Base-by-base conservation (phyloP, 2,888 invertebrate species). In the Eupsilia transversa region DNA sequence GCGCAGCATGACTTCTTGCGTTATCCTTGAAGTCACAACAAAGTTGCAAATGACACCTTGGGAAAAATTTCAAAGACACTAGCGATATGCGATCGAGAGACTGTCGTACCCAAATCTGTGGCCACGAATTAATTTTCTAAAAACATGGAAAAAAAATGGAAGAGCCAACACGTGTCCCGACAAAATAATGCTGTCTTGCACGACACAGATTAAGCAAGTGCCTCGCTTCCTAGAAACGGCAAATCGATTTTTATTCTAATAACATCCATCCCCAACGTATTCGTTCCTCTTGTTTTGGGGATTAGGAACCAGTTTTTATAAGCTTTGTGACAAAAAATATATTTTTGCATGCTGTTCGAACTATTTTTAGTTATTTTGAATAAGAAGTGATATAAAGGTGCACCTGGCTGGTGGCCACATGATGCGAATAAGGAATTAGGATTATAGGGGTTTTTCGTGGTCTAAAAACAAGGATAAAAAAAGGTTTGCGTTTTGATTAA, bases 151-250 rank as follows among this genome's bases (percentile, higher is more conserved):
- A 92, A 91, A 90, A 90, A 88, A 84, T 68, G 30, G 77, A 83
- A 83, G 73, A 83, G 74, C 82, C 75, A 93, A 94, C 96, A 96
- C 95, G 96, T 96, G 96, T 94, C 94, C 84, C 76, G 64, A 81
- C 84, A 89, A 91, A 94, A 94, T 94, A 94, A 94, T 93, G 91
- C 92, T 89, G 89, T 87, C 89, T 90, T 93, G 89, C 90, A 89
- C 88, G 93, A 90, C 92, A 92, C 91, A 94, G 95, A 95, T 95
- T 95, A 95, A 93, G 93, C 95, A 95, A 96, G 96, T 96, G 96
- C 86, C 91, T 91, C 84, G 84, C 88, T 96, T 96, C 95, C 91
- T 84, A 93, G 96, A 96, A 96, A 88, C 89, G 89, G 89, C 87
- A 86, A 90, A 93, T 92, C 89, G 90, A 93, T 93, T 93, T 92